phyloP scores from a whole-genome alignment of 2,888 invertebrate genomes.

The Polymixis flavicincta region DNA sequence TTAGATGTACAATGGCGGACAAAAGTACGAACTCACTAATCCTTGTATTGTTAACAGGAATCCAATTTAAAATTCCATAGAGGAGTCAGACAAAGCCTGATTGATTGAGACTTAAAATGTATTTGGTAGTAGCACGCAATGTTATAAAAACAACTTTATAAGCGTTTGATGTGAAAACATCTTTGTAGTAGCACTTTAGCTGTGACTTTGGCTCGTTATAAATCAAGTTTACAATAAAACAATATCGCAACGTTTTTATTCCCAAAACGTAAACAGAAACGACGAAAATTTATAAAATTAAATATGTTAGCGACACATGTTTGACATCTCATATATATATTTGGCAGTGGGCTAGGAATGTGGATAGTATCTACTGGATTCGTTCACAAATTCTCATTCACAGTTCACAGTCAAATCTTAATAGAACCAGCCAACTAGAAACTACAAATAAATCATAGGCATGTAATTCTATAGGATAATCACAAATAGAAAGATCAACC shows the following conservation, averaged over 20 bases:
- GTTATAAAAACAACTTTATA: conserved; percentile 67
- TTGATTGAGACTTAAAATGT: conserved; percentile 86
- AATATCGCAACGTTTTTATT: conserved; percentile 28
- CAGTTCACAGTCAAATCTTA: background rate
- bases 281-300: background rate
- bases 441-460: background rate
- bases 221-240: conserved; percentile 39
- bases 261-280: conserved; percentile 18
- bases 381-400: background rate
- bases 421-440: background rate
- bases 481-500: conserved; percentile 63
- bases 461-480: conserved; percentile 41
- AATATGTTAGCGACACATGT: background rate
- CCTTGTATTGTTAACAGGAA: conserved; percentile 88
- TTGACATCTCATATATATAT: conserved; percentile 5
- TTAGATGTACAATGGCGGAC: conserved; percentile 75
- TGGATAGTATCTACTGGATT: background rate
- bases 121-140: conserved; percentile 73
- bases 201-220: conserved; percentile 24
- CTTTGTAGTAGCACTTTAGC: conserved; percentile 55
- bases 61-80: conserved; percentile 89
- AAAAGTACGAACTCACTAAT: conserved; percentile 84
- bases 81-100: conserved; percentile 86
- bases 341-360: background rate
- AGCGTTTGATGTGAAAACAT: conserved; percentile 63